These are phyloP conservation scores for Leucania comma DNA, from an alignment of 2,888 invertebrate genomes.

Conservation along the genomic window DNA sequence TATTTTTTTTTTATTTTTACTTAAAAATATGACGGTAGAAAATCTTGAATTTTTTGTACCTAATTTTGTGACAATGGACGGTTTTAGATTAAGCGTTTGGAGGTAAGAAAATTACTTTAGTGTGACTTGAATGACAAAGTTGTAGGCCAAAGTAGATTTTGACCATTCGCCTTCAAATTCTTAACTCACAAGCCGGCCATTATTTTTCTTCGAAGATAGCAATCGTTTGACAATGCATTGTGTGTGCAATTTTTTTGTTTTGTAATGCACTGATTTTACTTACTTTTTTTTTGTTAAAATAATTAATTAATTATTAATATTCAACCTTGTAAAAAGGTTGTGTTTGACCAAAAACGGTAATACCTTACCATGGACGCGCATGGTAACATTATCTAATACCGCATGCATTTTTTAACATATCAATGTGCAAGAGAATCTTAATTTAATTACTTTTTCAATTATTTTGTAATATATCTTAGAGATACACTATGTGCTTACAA, in stretches of 20 bases:
- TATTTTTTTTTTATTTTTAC: conserved; percentile 1
- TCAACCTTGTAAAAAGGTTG: conserved; percentile 51
- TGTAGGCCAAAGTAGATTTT: background rate
- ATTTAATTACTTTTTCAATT: conserved; percentile 32
- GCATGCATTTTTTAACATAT: conserved; percentile 69
- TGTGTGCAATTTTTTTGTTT: conserved; percentile 52
- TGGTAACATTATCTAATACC: conserved; percentile 58
- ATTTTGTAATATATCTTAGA: conserved; percentile 45
- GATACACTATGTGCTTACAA: conserved; percentile 58
- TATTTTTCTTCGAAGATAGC: conserved; percentile 31
- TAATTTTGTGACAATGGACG: background rate
- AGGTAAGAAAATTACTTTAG: background rate
- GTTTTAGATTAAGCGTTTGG: background rate
- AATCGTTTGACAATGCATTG: conserved; percentile 60
- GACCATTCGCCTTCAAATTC: background rate
- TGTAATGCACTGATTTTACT: conserved; percentile 52
- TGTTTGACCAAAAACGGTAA: conserved; percentile 67
- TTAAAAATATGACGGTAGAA: conserved; percentile 5
- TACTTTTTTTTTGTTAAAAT: conserved; percentile 32
- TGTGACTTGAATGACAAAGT: too few species aligned
- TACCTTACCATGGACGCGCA: conserved; percentile 65
- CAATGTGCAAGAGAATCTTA: conserved; percentile 54
- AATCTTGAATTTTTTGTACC: background rate
- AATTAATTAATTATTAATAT: conserved; percentile 19
- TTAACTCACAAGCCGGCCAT: background rate